Base-by-base conservation (phyloP, 2,888 invertebrate species). In the Hyposoter dolosus region DNA sequence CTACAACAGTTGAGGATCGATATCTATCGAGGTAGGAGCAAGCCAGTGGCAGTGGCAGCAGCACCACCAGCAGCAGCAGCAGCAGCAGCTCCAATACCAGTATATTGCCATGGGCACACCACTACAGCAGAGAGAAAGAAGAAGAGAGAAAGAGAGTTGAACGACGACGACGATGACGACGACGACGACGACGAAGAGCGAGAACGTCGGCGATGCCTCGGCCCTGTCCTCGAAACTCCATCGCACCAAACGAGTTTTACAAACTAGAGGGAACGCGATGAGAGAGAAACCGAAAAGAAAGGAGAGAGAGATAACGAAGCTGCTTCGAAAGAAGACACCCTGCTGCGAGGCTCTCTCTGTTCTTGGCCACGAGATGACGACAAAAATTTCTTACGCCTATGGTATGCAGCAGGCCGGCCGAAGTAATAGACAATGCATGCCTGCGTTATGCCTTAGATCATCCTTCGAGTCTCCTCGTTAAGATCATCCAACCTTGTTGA, bases 21-120 rank as follows among this genome's bases (percentile, higher is more conserved):
- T 88, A 87, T 87, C 88, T 88, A 88, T 88, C 86, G 87, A 87
- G 86, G 84, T 75, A 75, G 81, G 28, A 81, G 71, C 63, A 65
- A 71, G 79, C 43, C 63, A 79, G 74, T 76, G 74, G 53, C 83
- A 76, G 32, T 68, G 66, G 15, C 43, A 71, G 66, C 65, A 43
- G 40, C 69, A 47, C 23, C 69, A 23, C 19, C 10, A 56, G 23
- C 23, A 23, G 4, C 3, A 56, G 32, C 32, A 32, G 32, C 74
- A 74, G 15, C 43, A 71, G 66, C 65, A 53, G 50, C 69, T 50
- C 40, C 76, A 23, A 56, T 23, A 56, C 56, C 23, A 23, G 3
- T 10, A 56, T 19, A 56, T 23, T 23, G 12, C 19, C 53, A 53
- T 53, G n/a, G 53, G 53, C 19, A 56, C 56, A 56, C 56, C 23